Evolutionary conservation across 2,113 vertebrate species (phyloP), one percentile per base, ranked within the genome.

Genomic region (Crotalus helleri): DNA sequence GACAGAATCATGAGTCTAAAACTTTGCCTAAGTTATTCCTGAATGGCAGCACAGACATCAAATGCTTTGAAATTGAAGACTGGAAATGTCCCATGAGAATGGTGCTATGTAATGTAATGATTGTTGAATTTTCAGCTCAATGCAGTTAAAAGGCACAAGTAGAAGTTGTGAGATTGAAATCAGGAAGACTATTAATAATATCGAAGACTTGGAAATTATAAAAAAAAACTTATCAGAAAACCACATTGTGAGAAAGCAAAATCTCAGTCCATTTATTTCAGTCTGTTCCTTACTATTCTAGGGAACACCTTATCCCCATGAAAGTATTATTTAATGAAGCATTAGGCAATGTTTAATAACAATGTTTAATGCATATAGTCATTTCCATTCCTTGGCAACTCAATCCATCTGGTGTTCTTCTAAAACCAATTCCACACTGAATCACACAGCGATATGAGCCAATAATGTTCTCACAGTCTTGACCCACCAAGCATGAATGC

Each of bases 381-480:
- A 61, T 44, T 10, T 7, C 92, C n/a, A 0, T 95, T 99, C 99
- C 99, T 96, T 98, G 98, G 96, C 99, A 99, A 95, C 98, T 97
- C 64, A 98, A 95, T 54, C 99, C 99, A 55, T 99, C 98, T 0
- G 97, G 94, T 0, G 98, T 98, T 94, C 98, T 97, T 93, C 97
- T 97, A 95, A 99, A 99, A 92, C 99, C 99, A 0, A 44, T 95
- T 55, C 98, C 98, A 61, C 99, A 99, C 1, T 95, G 98, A 61
- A 98, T 97, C 90, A 98, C 96, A 33, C 99, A 99, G 23, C 95
- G 98, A 95, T 98, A 99, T 0, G 99, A 99, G 46, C 99, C 99
- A 5, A 99, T 97, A 21, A 98, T 96, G 93, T 99, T 99, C 95
- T 99, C 98, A 44, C 99, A 99, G 92, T 99, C 98, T 96, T 99